Conservation (phyloP, 2,888 invertebrate genomes). For the Nymphalis c-album region DNA sequence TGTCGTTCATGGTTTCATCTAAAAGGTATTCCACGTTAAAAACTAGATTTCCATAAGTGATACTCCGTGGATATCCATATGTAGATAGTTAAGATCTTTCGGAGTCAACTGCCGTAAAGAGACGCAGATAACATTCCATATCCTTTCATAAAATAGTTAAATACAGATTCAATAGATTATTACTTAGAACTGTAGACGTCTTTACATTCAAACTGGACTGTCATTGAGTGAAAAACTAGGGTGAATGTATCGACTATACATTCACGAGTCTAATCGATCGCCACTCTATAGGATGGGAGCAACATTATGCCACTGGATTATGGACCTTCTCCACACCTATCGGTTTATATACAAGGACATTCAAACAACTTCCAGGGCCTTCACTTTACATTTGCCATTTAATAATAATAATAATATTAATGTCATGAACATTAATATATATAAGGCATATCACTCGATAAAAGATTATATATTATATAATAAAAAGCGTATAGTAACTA, state of each 20-base stretch:
- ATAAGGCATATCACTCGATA: too few species aligned
- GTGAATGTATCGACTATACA: constrained; percentile 30
- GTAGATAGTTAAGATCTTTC: constrained; percentile 16
- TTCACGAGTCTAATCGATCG: constrained; percentile 26
- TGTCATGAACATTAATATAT: too few species aligned
- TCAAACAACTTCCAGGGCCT: not conserved
- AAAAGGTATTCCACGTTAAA: constrained; percentile 15
- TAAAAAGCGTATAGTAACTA: too few species aligned
- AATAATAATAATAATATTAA: too few species aligned
- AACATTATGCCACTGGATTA: not conserved
- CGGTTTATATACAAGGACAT: not conserved
- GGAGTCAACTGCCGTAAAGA: constrained; percentile 25
- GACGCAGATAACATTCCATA: constrained; percentile 31
- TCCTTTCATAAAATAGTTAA: constrained; percentile 31
- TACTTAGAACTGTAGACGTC: constrained; percentile 31
- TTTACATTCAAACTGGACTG: constrained; percentile 26
- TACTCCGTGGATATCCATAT: not conserved
- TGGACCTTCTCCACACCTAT: constrained; percentile 6
- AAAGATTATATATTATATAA: too few species aligned
- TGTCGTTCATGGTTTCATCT: constrained; percentile 5
- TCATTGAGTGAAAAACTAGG: constrained; percentile 30
- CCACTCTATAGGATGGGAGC: constrained; percentile 11
- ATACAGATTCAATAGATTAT: constrained; percentile 26
- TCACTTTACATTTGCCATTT: too few species aligned
- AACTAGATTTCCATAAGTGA: constrained; percentile 27